Percentiles rank a stretch among this genome's conserved stretches.
Evolutionary conservation across 2,113 vertebrate species (phyloP).

Genomic region (Leucosticte australis): DNA sequence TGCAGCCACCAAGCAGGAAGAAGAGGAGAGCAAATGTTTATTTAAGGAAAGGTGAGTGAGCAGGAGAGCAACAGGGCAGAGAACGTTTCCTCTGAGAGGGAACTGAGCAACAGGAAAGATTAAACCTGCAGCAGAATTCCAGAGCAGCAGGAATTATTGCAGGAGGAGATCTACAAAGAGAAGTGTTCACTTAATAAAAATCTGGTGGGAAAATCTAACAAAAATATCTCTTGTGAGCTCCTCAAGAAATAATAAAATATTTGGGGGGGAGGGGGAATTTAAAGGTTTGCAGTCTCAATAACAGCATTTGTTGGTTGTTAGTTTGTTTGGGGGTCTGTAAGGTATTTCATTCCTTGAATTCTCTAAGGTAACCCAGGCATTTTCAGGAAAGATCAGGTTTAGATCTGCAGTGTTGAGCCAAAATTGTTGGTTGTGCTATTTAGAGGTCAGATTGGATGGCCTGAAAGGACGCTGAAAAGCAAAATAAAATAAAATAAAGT

Average conservation of each 20-base stretch:
- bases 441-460: not conserved
- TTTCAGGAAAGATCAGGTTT: accelerated
- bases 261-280: not conserved
- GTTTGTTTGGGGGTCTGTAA: not conserved
- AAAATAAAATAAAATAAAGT: not conserved
- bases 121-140: not conserved
- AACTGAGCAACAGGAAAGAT: not conserved
- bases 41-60: not conserved
- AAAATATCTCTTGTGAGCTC: not conserved
- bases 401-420: accelerated
- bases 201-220: not conserved
- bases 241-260: not conserved
- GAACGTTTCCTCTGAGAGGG: not conserved
- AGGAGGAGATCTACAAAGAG: not conserved
- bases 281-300: not conserved
- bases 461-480: not conserved
- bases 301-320: not conserved
- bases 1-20: too few relatives aligned
- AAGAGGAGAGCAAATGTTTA: not conserved
- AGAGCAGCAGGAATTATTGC: not conserved
- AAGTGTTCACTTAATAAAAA: not conserved
- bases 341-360: not conserved
- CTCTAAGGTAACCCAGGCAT: not conserved
- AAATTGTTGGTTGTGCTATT: not conserved
- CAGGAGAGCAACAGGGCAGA: not conserved